A percentile compares a stretch with the other conserved stretches of the same genome.
Evolutionary conservation across 1,140 invertebrate species (phyloP).

Genomic region (Sycobia sp.): DNA sequence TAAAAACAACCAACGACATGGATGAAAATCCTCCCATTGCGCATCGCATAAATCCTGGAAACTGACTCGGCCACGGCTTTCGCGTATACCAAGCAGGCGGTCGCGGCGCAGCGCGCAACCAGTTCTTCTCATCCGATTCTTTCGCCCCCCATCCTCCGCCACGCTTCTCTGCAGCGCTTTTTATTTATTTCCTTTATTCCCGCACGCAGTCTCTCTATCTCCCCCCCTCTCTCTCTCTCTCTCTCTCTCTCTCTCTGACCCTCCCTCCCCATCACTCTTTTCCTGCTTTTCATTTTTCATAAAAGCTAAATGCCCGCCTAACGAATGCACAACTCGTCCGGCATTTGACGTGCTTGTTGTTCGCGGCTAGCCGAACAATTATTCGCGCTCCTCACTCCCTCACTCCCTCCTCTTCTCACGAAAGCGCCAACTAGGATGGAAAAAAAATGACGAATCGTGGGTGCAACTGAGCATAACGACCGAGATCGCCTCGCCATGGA

Average conservation of each 20-base stretch:
- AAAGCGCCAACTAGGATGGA: conserved; percentile 37
- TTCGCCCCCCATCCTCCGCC: too few relatives aligned
- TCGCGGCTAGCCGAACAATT: conserved; percentile 45
- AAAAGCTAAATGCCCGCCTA: conserved; percentile 46
- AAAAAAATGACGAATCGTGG: conserved; percentile 47
- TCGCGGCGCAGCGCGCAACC: too few relatives aligned
- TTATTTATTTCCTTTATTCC: background rate
- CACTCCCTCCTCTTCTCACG: too few relatives aligned
- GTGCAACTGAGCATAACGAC: conserved; percentile 27
- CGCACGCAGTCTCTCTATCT: background rate
- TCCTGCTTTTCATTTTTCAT: conserved; percentile 17
- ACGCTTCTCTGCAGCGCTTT: too few relatives aligned
- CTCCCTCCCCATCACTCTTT: too few relatives aligned
- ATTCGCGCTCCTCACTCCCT: conserved; percentile 38
- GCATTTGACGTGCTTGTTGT: conserved; percentile 48
- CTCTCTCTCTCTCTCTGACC: background rate
- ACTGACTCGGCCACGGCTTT: conserved; percentile 34
- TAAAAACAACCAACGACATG: conserved; percentile 32
- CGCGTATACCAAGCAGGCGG: conserved; percentile 15
- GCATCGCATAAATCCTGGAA: conserved; percentile 27
- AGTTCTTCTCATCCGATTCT: background rate
- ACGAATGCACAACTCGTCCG: conserved; percentile 44
- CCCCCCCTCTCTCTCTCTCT: background rate
- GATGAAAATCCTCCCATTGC: conserved; percentile 28
- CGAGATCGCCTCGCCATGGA: conserved; percentile 1